Base-by-base conservation (phyloP, 2,888 invertebrate genomes). In the Cerastoderma edule region DNA sequence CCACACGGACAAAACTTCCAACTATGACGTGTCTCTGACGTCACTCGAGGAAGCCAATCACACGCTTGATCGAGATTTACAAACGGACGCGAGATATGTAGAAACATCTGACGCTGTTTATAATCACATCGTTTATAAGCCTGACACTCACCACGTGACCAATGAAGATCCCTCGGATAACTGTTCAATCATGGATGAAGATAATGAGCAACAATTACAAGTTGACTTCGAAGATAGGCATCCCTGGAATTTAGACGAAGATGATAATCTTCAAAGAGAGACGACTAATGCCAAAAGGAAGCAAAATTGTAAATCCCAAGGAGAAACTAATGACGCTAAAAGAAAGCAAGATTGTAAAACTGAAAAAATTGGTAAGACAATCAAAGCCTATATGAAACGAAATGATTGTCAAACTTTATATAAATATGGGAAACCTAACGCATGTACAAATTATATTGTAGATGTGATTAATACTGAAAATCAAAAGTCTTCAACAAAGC, bases 51-150 rank as follows among this genome's bases (percentile, higher is more conserved):
- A 39, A 39, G 33, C 24, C 2, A 24, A 22, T 24, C 22, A 33
- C 35, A 24, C 24, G 16, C 33, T 39, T n/a, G 60, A 60, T 24
- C 35, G 39, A 39, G 39, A 24, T n/a, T 32, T 32, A 3, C 32
- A n/a, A 16, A 32, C 0, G n/a, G 57, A 57, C n/a, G 13, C 30
- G n/a, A 33, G 16, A 32, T 57, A 32, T 57, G 57, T 32, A 3
- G 57, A 32, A n/a, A 32, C n/a, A n/a, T n/a, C 8, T 32, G 28
- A 32, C 32, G 22, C 16, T 57, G n/a, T 57, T n/a, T 57, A 57
- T 28, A n/a, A 57, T 33, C 16, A 53, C 10, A 53, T 27, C 6
- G 27, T 24, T 2, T 53, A 24, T n/a, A 53, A 46, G n/a, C 16
- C 46, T 19, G n/a, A 46, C 5, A 16, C 46, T 2, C 22, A 13